phyloP scores from a whole-genome alignment of 2,113 vertebrate species.

The Paramormyrops kingsleyae region DNA sequence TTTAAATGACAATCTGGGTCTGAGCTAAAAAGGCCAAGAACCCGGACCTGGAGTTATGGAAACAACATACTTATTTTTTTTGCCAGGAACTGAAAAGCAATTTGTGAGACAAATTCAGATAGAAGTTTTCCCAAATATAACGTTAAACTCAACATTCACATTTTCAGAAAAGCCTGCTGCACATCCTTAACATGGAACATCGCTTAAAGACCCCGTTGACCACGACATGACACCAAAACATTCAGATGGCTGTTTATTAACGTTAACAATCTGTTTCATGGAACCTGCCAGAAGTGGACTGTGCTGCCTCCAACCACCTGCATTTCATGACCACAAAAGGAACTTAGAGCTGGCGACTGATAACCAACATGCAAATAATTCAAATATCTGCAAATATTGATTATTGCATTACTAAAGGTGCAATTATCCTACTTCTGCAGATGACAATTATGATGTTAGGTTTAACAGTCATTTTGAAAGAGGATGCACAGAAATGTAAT shows the following conservation, averaged over 20 bases:
- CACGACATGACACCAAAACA: background rate
- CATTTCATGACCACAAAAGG: background rate
- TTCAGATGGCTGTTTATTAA: background rate
- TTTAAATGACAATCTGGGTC: conserved; percentile 1
- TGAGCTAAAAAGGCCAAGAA: background rate
- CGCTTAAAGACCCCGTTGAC: background rate
- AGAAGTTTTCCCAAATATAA: background rate
- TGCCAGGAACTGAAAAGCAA: background rate
- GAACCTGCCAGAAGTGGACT: background rate
- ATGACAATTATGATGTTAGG: background rate
- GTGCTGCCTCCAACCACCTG: background rate
- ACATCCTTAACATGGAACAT: background rate
- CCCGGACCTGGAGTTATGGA: background rate
- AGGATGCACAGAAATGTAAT: background rate
- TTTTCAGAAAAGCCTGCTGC: background rate
- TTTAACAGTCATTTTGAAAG: conserved; percentile 27
- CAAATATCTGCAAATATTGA: conserved; percentile 4
- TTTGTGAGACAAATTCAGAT: background rate
- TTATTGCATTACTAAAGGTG: conserved; percentile 17
- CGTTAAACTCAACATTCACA: background rate
- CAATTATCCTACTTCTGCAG: background rate
- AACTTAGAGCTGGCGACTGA: background rate
- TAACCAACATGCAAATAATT: conserved; percentile 17
- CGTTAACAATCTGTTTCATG: background rate
- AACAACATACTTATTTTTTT: background rate